Evolutionary conservation across 2,888 invertebrate species (phyloP), one percentile per base, ranked within the genome.

Genomic region (Aphodius sticticus): DNA sequence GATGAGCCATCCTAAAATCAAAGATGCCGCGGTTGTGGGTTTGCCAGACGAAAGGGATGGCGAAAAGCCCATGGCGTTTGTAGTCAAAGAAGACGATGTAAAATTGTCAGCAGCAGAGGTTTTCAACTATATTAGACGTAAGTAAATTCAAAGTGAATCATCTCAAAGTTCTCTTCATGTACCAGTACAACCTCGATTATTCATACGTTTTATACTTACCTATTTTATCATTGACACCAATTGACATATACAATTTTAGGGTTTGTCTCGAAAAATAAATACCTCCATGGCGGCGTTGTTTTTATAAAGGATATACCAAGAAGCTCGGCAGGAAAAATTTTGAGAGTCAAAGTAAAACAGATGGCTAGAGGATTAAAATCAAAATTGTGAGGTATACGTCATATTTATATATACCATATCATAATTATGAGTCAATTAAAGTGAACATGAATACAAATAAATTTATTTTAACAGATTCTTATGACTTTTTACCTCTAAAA

Each of bases 11-110:
- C 90, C 92, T 0, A 92, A 92, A 78, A 92, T 97, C 76, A 91
- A 92, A 79, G 96, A 97, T 86, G 94, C 92, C 35, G 97, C 95
- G 53, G 97, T 97, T 69, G 92, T 96, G 85, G 97, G 96, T 16
- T 87, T 92, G 77, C 94, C 95, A 0, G 92, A 96, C 87, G 94
- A 93, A 85, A 86, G 86, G 75, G 93, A 94, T 69, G 96, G 96
- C n/a, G 96, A 96, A 87, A 88, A 95, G 77, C 96, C 96, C 9
- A 84, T 92, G 82, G 96, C 96, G 0, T 96, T 95, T 88, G 91
- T 96, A 6, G 96, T 96, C 4, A 91, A 90, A 77, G 92, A 93
- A 86, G 89, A 90, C 0, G 89, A 88, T 83, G 87, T 88, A 0
- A 84, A 87, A 1, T 85, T 93, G 78, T 91, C 90, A 0, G 92